Base-by-base conservation (phyloP, 1,140 invertebrate species). In the Dinoponera quadriceps region DNA sequence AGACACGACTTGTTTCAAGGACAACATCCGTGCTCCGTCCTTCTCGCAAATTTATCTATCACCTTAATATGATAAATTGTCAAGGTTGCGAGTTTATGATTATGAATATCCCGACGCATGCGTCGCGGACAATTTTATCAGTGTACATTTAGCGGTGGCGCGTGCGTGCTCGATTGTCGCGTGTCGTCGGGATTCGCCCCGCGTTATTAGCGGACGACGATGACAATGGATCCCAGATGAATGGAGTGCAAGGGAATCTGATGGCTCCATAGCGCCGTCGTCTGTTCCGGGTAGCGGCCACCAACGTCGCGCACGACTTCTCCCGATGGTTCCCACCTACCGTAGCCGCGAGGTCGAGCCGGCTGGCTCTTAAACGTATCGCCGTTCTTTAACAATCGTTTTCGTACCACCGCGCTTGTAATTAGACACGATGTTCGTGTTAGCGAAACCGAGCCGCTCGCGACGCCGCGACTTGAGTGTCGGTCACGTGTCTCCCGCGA, bases 401-500 rank as follows among this genome's bases (percentile, higher is more conserved):
- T 44, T 44, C 44, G 62, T 83, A 88, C 73, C 65, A 77, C 69
- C 78, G 78, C 73, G 66, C 78, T 88, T 83, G 86, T 88, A 88
- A 88, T 88, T 88, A 88, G 86, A 73, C 87, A 85, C 87, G 87
- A 88, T 87, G 68, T 85, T 85, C 83, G 87, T 65, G 78, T 88
- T 87, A 83, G 83, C 82, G 83, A 82, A 69, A 86, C 55, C 72
- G 86, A 78, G 0, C 16, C 54, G n/a, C n/a, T 55, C 54, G 54
- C 54, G 51, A n/a, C n/a, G 51, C 4, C 14, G 4, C 48, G 44
- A 29, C 14, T 44, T n/a, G 33, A 44, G 55, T 44, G 13, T 59
- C 22, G 22, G 25, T 9, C 33, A 29, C 65, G 33, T 59, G 75
- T 57, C 51, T 59, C 7, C 20, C 22, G 18, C 25, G 16, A 22